phyloP scores from a whole-genome alignment of 2,888 invertebrate species.

The Tachystola acroxantha region DNA sequence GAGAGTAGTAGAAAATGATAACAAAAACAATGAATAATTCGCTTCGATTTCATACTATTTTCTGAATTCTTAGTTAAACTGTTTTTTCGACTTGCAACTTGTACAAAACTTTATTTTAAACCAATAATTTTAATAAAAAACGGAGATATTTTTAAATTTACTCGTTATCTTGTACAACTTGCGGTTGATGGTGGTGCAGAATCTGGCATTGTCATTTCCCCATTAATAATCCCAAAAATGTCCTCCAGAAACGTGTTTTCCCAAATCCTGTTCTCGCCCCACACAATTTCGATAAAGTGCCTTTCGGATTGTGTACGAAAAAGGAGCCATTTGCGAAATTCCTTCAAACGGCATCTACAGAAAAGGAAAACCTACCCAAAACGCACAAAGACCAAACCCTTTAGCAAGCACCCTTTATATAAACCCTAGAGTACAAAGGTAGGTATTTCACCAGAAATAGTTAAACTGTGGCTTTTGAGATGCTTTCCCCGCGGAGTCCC shows the following conservation, averaged over 20 bases:
- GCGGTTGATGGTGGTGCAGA: too few relatives aligned
- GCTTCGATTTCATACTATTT: too few relatives aligned
- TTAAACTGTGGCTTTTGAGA: neutral
- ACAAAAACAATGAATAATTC: too few relatives aligned
- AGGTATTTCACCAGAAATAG: slow-evolving; percentile 11
- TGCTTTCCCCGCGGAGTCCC: neutral
- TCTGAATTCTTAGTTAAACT: too few relatives aligned
- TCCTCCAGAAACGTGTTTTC: neutral
- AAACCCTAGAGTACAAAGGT: slow-evolving; percentile 45
- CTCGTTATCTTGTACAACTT: too few relatives aligned
- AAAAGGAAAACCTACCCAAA: slow-evolving; percentile 33
- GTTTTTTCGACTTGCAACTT: too few relatives aligned
- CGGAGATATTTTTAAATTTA: too few relatives aligned
- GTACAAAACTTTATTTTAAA: too few relatives aligned
- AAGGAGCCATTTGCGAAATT: slow-evolving; percentile 6
- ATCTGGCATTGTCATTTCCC: too few relatives aligned
- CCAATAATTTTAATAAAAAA: too few relatives aligned
- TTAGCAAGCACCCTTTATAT: slow-evolving; percentile 33
- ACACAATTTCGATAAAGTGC: neutral
- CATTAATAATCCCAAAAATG: too few relatives aligned
- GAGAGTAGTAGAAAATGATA: too few relatives aligned
- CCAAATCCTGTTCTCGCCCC: neutral
- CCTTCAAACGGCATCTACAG: slow-evolving; percentile 17
- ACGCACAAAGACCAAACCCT: slow-evolving; percentile 35
- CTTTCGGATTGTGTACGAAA: neutral